Base-by-base conservation (phyloP, 2,797 vertebrate genomes). In the Naso thynnoides region DNA sequence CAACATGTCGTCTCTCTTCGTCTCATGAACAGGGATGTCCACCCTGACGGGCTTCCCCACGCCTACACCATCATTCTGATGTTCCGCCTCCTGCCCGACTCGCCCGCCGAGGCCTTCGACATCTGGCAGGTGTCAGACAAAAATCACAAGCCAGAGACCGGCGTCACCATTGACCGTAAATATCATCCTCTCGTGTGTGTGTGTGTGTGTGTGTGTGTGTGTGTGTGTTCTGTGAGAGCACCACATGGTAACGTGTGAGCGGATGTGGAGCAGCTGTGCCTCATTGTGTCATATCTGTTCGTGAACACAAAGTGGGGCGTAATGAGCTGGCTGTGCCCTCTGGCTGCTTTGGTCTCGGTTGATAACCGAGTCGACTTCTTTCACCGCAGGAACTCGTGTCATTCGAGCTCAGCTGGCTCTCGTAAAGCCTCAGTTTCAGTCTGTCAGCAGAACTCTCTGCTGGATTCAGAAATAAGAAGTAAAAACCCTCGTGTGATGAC, bases 61-160 rank as follows among this genome's bases (percentile, higher is more conserved):
- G 90, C 96, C 0, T 99, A 96, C 91, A 99, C 98, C 14, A 95
- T 99, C 90, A 97, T 99, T 88, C 50, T 99, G 78, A 90, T 97
- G 85, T 94, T 99, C 93, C 96, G 97, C 45, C 93, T 99, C 38
- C 95, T 99, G 50, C 96, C 98, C 0, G 97, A 98, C 83, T 93
- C 96, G 0, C 96, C 96, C 26, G 91, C 5, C 0, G 95, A 98
- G 24, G 93, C 97, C 74, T 99, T 99, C 78, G 96, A 97, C 86
- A 92, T 99, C 87, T 99, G 98, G 98, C 97, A 99, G 93, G 95
- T 98, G 80, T 96, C 97, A 3, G 96, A 90, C 91, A 95, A 95
- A 77, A 96, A 97, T 84, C 94, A 97, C 89, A 97, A 96, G 76
- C 96, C 98, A 0, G 96, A 99, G 95, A 95, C 96, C 18, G 98